Conservation (phyloP, 1,140 invertebrate genomes). For the Zaprionus ornatus region DNA sequence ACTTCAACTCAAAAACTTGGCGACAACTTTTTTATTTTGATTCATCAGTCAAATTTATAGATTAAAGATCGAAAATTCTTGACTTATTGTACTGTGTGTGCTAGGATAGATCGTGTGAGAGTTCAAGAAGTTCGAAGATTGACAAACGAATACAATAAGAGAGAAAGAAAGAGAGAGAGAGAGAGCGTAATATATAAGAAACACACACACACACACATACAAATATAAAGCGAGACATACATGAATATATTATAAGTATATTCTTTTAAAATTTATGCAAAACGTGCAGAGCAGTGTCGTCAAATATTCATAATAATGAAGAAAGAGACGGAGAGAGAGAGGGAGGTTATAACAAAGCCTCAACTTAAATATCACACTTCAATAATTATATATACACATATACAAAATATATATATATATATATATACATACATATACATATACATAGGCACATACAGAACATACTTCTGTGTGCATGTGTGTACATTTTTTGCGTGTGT, state of each 20-base stretch:
- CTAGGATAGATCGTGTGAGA: too few species aligned
- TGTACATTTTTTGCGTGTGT: slow-evolving; percentile 66
- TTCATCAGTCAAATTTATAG: too few species aligned
- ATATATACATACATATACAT: slow-evolving; percentile 44
- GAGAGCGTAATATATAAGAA: slow-evolving; percentile 29
- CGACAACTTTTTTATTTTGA: background rate
- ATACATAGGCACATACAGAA: slow-evolving; percentile 32
- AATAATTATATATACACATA: slow-evolving; percentile 64
- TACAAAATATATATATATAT: slow-evolving; percentile 39
- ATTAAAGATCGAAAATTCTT: too few species aligned
- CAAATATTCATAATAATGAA: slow-evolving; percentile 10
- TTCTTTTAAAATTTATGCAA: slow-evolving; percentile 82
- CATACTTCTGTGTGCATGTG: slow-evolving; percentile 26
- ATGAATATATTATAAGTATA: slow-evolving; percentile 70
- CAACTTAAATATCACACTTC: slow-evolving; percentile 76
- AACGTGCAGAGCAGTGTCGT: slow-evolving; percentile 21
- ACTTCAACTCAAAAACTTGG: background rate
- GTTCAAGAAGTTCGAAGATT: slow-evolving; percentile 1
- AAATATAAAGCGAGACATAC: slow-evolving; percentile 13
- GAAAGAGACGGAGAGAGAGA: slow-evolving; percentile 5
- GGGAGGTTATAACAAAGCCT: slow-evolving; percentile 35
- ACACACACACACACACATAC: slow-evolving; percentile 28
- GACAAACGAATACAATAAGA: slow-evolving; percentile 38
- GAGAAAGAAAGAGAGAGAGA: too few species aligned
- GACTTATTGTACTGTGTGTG: too few species aligned